Evolutionary conservation across 2,113 vertebrate genomes (phyloP).

Genomic region (Tragelaphus imberbis): DNA sequence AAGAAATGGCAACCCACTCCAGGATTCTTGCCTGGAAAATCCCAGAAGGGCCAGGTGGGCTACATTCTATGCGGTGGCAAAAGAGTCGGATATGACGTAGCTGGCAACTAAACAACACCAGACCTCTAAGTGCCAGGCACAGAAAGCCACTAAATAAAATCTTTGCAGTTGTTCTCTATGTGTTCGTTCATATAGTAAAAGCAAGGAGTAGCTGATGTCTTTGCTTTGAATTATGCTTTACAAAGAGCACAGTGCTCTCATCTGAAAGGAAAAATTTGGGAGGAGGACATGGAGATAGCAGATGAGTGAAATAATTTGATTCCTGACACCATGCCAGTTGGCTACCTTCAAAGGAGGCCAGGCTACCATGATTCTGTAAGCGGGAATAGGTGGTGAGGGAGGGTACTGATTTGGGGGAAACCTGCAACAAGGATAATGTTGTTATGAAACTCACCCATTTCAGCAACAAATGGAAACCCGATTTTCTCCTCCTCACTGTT

Average conservation of each 20-base stretch:
- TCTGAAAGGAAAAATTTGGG: neutral
- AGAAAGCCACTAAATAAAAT: conserved; percentile 91
- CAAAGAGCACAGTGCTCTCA: neutral
- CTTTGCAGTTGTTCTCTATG: conserved; percentile 81
- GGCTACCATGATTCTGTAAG: neutral
- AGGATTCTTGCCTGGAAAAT: neutral
- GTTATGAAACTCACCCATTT: neutral
- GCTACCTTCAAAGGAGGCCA: neutral
- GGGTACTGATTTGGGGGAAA: neutral
- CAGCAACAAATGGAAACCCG: neutral
- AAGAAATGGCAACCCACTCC: neutral
- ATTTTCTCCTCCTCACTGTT: neutral
- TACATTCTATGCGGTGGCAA: neutral
- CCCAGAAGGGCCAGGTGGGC: neutral
- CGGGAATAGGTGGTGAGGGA: neutral
- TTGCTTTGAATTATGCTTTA: neutral
- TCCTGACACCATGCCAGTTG: neutral
- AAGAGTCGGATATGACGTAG: neutral
- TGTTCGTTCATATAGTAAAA: conserved; percentile 45
- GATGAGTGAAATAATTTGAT: neutral
- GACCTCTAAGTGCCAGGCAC: conserved; percentile 92
- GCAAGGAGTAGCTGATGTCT: neutral
- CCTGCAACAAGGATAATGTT: neutral
- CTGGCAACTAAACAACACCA: neutral
- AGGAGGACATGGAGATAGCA: rapidly evolving